A percentile compares a stretch with the other conserved stretches of the same genome.
These are phyloP conservation scores for Lissocephala sabroskyi DNA, from an alignment of 2,888 invertebrate genomes.

Conservation along the genomic window DNA sequence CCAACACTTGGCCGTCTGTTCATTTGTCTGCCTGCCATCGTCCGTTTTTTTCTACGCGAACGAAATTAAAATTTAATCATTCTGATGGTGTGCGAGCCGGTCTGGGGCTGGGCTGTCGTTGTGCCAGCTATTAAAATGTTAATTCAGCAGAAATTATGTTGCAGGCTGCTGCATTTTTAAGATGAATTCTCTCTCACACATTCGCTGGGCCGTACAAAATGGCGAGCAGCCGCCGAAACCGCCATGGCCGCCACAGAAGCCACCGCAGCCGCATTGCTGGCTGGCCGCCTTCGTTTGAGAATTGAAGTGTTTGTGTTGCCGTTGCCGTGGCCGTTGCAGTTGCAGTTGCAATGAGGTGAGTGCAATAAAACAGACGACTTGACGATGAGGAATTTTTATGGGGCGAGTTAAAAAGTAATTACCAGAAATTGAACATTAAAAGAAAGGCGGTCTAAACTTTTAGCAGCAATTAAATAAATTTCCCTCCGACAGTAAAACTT, in stretches of 20 bases:
- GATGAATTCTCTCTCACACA: constrained; percentile 1
- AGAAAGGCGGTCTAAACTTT: constrained; percentile 20
- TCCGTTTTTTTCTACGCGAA: constrained; percentile 7
- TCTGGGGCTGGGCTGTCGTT: not conserved
- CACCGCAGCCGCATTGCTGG: too few relatives aligned
- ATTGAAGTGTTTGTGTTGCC: not conserved
- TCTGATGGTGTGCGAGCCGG: constrained; percentile 9
- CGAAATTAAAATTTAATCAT: constrained; percentile 32
- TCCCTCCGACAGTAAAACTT: constrained; percentile 55
- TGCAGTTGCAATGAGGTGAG: constrained; percentile 2
- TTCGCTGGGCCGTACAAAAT: not conserved
- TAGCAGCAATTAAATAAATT: constrained; percentile 61
- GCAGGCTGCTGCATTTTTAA: constrained; percentile 18
- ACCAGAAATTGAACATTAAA: not conserved
- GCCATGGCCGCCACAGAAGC: too few relatives aligned
- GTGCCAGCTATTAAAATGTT: constrained; percentile 29
- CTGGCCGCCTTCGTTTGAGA: too few relatives aligned
- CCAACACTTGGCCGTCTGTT: not conserved
- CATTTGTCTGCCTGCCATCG: not conserved
- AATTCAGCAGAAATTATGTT: constrained; percentile 29
- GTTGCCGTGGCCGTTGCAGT: too few relatives aligned
- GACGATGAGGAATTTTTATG: constrained; percentile 13
- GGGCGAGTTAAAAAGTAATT: constrained; percentile 46
- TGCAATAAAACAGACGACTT: constrained; percentile 9
- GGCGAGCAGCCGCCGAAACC: too few relatives aligned